Base-by-base conservation (phyloP, 2,888 invertebrate genomes). In the Lepidocyrtinus sp. region DNA sequence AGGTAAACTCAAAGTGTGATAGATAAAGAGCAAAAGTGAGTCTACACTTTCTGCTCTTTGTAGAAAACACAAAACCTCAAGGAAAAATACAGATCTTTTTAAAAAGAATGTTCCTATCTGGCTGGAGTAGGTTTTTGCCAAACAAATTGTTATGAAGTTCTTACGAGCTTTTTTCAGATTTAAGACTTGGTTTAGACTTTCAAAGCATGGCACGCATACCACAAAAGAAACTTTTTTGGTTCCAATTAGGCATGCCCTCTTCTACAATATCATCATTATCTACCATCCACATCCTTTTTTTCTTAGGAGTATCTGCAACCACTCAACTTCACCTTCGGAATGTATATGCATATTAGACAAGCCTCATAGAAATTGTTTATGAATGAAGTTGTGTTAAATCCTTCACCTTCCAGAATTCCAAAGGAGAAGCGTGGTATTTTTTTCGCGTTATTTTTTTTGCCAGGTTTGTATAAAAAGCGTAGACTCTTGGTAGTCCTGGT, bases 161-260 rank as follows among this genome's bases (percentile, higher is more conserved):
- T 61, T 61, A 9, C 21, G 9, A 64, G 64, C 25, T 27, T 64
- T 64, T 21, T 67, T 67, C n/a, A n/a, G n/a, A n/a, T n/a, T n/a
- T n/a, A n/a, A n/a, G n/a, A n/a, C n/a, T n/a, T n/a, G n/a, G n/a
- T n/a, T n/a, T n/a, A n/a, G n/a, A n/a, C n/a, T n/a, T n/a, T n/a
- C 46, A 12, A 45, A 36, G 17, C 21, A 62, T 22, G 21, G 46
- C 67, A 67, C 67, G 46, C 67, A 67, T 67, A 67, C 67, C 55
- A 55, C 19, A 45, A 9, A 9, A 45, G n/a, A 55, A 21, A 67
- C 46, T 65, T 25, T 64, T 63, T 63, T 63, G 27, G 36, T 67
- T 67, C 67, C 67, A 67, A 67, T 67, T 67, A 67, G 45, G 67
- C 67, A 67, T 67, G 67, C 67, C 67, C 67, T 67, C 45, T 67